Evolutionary conservation across 2,113 vertebrate genomes (phyloP), one percentile per base, ranked within the genome.

Genomic region (Benitochromis conjunctus): DNA sequence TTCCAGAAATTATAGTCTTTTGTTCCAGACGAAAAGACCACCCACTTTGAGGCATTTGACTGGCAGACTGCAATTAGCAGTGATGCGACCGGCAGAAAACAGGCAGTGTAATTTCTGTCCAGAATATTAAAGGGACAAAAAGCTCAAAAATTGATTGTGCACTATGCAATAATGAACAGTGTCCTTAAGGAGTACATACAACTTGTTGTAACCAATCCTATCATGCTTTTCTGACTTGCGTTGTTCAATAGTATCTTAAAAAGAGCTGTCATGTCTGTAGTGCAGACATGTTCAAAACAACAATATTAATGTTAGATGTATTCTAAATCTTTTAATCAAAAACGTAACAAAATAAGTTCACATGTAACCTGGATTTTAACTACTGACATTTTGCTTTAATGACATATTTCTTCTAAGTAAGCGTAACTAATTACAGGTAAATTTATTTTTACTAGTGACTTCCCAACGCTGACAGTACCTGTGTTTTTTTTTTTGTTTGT

Each of bases 161-260:
- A 51, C 16, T 51, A 2, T 16, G 66, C 18, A 48, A 29, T 31
- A 19, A 48, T 48, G 9, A 51, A 31, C 26, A 11, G 9, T 29
- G 46, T 74, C 24, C 43, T 71, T 48, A 46, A 13, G 16, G 48
- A 18, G 16, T 51, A 51, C 14, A 9, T 3, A 9, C 18, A n/a
- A n/a, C 18, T 53, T 19, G 43, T 5, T 46, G 51, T 53, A 8
- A 51, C 3, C 14, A 14, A 3, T 48, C 11, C 14, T 48, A 4
- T 19, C 51, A 19, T 53, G 18, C 18, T n/a, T n/a, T n/a, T 7
- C 51, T 51, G 24, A 29, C 43, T 74, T 48, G 0, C 0, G 0
- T 29, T 3, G 16, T 76, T 26, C 43, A 51, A 6, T 5, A 51
- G 11, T 51, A 51, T 48, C 69, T 74, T 9, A 12, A 51, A 51